Base-by-base conservation (phyloP, 2,888 invertebrate species). In the Coecobrya sp. region DNA sequence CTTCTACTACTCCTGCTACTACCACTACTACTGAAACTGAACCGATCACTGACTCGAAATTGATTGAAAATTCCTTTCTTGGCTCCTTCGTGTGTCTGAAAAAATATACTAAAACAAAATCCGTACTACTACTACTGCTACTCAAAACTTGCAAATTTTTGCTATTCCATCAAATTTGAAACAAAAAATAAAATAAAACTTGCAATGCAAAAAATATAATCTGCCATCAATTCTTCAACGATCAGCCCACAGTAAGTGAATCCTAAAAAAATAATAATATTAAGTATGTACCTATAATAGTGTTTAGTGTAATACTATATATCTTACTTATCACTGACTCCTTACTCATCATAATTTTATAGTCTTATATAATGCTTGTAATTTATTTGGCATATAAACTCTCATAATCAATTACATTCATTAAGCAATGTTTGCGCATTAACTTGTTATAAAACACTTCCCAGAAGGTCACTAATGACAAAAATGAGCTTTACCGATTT, bases 161-260 rank as follows among this genome's bases (percentile, higher is more conserved):
- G 59, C 49, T 22, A 45, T 55, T 76, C 52, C 7, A 27, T 30
- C 68, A 55, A 79, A 87, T 42, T 49, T 59, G 16, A 62, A 81
- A 79, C 19, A 84, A n/a, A n/a, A n/a, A n/a, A n/a, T n/a, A n/a
- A 73, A 76, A 59, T 65, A n/a, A 87, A 92, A 84, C 76, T 86
- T 70, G 81, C 82, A 91, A 86, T 88, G 30, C 62, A 90, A 84
- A 92, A 87, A 82, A 62, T 79, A 81, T 82, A 84, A 85, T 89
- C 90, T 91, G 62, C 89, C 86, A 87, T 73, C 91, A 79, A n/a
- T 90, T 86, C 55, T 87, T 92, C 91, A 92, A 65, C 91, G 82
- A 65, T 93, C 94, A 94, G 94, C 93, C 93, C 92, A 93, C 94
- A 94, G 94, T 94, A 94, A 94, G 94, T 94, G 93, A 94, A 81